These are phyloP conservation scores for Melospiza melodia DNA, from an alignment of 2,113 vertebrate genomes.

Conservation along the genomic window DNA sequence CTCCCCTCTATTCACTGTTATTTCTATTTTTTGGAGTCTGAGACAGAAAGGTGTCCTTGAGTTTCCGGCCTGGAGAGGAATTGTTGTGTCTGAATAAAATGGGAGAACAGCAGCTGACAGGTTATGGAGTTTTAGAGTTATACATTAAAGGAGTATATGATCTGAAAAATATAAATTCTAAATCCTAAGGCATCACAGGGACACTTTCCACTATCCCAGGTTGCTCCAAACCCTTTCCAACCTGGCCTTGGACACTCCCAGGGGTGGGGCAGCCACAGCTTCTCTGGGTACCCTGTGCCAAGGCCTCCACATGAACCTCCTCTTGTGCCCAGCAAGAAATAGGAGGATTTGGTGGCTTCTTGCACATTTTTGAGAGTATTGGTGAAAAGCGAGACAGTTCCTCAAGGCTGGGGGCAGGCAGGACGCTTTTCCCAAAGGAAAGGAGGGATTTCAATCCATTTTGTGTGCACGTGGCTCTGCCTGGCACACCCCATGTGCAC, in stretches of 20 bases:
- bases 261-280: background rate
- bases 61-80: background rate
- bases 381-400: background rate
- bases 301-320: background rate
- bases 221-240: fast-evolving
- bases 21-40: background rate
- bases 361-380: background rate
- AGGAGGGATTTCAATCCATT: background rate
- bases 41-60: background rate
- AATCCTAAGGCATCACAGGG: background rate
- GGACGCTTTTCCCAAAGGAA: background rate
- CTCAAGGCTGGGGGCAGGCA: no score
- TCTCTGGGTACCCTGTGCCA: background rate
- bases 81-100: background rate
- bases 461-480: background rate
- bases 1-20: background rate
- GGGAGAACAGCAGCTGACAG: background rate
- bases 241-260: background rate
- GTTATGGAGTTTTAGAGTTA: background rate
- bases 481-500: background rate
- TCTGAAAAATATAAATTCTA: background rate
- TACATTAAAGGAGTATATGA: background rate
- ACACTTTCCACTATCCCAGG: background rate
- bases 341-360: background rate
- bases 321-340: background rate